These are phyloP conservation scores for Mormoops blainvillei DNA, from an alignment of 2,113 vertebrate species.

Conservation along the genomic window DNA sequence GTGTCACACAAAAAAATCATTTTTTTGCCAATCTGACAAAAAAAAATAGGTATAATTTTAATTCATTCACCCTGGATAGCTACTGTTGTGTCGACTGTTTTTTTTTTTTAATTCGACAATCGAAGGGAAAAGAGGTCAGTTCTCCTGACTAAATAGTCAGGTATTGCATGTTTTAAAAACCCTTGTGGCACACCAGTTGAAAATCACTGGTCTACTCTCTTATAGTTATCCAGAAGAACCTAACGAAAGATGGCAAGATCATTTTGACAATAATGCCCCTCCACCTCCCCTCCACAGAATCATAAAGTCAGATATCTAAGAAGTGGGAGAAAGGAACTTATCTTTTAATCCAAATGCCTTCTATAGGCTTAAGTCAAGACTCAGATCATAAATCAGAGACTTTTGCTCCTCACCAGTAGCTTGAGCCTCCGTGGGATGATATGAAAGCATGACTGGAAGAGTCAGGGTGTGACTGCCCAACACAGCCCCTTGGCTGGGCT, in stretches of 20 bases:
- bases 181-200: background rate
- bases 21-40: background rate
- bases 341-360: background rate
- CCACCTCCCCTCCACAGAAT: background rate
- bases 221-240: background rate
- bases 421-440: background rate
- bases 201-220: background rate
- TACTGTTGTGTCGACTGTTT: background rate
- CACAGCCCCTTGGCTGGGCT: background rate
- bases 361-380: constrained; percentile 6
- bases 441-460: background rate
- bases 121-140: background rate
- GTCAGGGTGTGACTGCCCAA: background rate
- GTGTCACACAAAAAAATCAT: background rate
- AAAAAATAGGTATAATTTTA: background rate
- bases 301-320: background rate
- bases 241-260: background rate
- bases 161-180: background rate
- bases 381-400: constrained; percentile 35
- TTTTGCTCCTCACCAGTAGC: background rate
- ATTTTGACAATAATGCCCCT: background rate
- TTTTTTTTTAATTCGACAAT: background rate
- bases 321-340: background rate
- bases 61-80: background rate
- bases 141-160: background rate